Evolutionary conservation across 2,113 vertebrate genomes (phyloP).

Genomic region (Polypterus senegalus): DNA sequence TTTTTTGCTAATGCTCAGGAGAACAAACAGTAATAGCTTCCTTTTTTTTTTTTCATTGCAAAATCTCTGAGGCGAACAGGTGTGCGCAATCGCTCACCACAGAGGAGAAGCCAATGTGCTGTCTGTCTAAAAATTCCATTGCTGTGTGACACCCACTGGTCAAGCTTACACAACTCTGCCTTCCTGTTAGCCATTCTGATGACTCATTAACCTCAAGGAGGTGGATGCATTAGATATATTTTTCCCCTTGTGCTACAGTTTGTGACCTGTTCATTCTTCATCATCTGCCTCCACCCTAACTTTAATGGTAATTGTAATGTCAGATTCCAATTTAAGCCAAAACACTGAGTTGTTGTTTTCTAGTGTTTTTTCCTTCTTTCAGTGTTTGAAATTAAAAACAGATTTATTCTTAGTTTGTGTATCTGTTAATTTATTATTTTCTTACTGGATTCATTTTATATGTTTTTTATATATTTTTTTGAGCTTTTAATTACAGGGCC

Average conservation of each 20-base stretch:
- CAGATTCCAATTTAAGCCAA: conserved; percentile 34
- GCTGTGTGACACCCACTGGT: conserved; percentile 52
- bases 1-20: conserved; percentile 54
- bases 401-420: not conserved
- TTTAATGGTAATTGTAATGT: conserved; percentile 14
- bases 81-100: conserved; percentile 70
- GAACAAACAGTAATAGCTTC: conserved; percentile 59
- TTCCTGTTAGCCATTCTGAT: conserved; percentile 62
- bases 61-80: conserved; percentile 68
- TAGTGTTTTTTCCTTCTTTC: not conserved
- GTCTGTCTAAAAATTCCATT: conserved; percentile 68
- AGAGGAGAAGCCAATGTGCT: conserved; percentile 62
- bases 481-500: too few relatives aligned
- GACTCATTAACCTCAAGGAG: conserved; percentile 62
- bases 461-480: too few relatives aligned
- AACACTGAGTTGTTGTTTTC: conserved; percentile 27
- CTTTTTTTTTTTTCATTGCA: conserved; percentile 61
- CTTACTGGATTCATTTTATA: too few relatives aligned
- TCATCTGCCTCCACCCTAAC: not conserved
- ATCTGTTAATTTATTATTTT: too few relatives aligned
- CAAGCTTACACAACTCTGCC: conserved; percentile 70
- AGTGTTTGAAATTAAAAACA: not conserved
- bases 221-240: conserved; percentile 32
- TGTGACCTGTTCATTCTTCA: conserved; percentile 6
- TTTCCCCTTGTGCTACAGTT: not conserved